phyloP scores from a whole-genome alignment of 2,797 vertebrate genomes.

The Potorous gilbertii region DNA sequence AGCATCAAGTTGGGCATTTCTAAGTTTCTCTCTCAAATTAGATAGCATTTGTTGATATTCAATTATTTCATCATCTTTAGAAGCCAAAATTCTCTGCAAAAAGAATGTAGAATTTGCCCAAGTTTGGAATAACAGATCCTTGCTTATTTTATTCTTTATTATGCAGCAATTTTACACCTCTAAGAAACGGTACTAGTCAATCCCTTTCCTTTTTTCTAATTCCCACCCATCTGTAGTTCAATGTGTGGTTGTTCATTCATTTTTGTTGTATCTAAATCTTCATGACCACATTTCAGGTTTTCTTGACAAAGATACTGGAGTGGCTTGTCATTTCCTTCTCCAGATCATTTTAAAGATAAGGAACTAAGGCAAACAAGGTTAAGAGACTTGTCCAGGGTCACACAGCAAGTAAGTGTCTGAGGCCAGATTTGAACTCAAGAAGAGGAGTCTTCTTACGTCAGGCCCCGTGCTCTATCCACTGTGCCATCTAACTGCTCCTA shows the following conservation, averaged over 20 bases:
- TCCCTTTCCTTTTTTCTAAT: not conserved
- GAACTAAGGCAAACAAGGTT: not conserved
- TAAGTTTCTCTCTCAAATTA: conserved; percentile 92
- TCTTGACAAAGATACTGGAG: not conserved
- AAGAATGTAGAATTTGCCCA: conserved; percentile 59
- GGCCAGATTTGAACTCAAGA: not conserved
- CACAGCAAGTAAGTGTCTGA: not conserved
- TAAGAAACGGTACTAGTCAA: not conserved
- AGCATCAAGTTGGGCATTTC: conserved; percentile 90
- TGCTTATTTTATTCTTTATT: not conserved
- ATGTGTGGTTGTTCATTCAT: not conserved
- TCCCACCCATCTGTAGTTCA: not conserved
- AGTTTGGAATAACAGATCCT: not conserved
- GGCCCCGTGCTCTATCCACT: not conserved
- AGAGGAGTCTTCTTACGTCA: not conserved
- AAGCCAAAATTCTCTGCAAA: conserved; percentile 91
- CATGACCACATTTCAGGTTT: not conserved
- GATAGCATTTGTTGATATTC: conserved; percentile 95
- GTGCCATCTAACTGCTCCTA: not conserved
- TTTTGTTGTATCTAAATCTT: not conserved
- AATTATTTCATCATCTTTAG: conserved; percentile 94
- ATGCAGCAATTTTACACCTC: not conserved
- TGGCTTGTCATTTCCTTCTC: not conserved
- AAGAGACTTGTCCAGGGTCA: not conserved
- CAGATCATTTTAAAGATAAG: not conserved